Percentiles rank a stretch among this genome's conserved stretches.
phyloP scores from a whole-genome alignment of 1,140 invertebrate genomes.

The Frieseomelitta varia region DNA sequence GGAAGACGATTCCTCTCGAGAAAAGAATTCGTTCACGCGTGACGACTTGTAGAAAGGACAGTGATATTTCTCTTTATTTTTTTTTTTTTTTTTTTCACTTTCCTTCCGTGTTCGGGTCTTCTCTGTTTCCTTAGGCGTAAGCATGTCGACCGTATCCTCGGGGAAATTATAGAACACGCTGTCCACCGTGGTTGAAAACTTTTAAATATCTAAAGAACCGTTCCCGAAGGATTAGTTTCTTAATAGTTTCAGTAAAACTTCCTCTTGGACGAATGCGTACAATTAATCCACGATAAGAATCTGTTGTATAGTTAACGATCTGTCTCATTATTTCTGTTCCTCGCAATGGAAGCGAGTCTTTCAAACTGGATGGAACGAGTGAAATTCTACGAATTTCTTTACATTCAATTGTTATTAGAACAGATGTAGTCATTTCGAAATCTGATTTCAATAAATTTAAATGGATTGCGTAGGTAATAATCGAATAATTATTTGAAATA shows the following conservation, averaged over 20 bases:
- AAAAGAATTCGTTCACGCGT: neutral
- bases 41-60: neutral
- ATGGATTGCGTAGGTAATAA: too few species aligned
- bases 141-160: neutral
- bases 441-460: too few species aligned
- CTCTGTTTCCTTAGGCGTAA: neutral
- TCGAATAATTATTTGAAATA: too few species aligned
- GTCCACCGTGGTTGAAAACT: neutral
- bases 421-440: too few species aligned
- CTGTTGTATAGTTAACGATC: neutral
- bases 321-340: neutral
- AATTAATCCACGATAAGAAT: neutral
- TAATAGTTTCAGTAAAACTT: neutral
- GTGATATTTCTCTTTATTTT: neutral
- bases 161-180: conserved; percentile 22
- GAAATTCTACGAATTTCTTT: neutral
- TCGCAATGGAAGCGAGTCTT: too few species aligned
- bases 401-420: too few species aligned
- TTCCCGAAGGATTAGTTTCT: neutral
- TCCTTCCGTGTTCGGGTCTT: neutral
- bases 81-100: neutral
- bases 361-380: too few species aligned
- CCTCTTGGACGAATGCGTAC: neutral
- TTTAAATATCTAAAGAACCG: neutral
- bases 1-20: too few species aligned